Percentiles rank a stretch among this genome's conserved stretches.
phyloP scores from a whole-genome alignment of 2,797 vertebrate genomes.

The Distichodus sexfasciatus region DNA sequence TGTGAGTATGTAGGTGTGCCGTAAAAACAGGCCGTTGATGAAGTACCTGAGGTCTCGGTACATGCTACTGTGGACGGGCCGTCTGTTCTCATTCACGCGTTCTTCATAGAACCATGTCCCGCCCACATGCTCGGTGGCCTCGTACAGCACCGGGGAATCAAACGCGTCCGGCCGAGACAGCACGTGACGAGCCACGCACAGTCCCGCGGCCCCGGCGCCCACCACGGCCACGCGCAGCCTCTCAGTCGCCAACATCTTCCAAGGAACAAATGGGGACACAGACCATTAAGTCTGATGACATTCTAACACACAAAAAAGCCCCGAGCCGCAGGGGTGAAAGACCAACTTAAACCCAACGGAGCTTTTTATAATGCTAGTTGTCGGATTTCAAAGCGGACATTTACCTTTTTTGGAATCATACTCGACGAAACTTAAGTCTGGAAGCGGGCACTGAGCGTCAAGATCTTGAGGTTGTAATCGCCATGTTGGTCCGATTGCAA shows the following conservation, averaged over 20 bases:
- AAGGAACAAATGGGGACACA: not conserved
- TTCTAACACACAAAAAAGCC: not conserved
- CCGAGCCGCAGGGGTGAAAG: not conserved
- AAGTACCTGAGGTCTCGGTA: conserved; percentile 75
- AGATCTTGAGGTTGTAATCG: not conserved
- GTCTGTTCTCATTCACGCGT: conserved; percentile 38
- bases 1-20: no score
- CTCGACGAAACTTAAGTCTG: no score
- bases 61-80: conserved; percentile 75
- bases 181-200: conserved; percentile 75
- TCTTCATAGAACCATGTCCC: conserved; percentile 82
- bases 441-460: no score
- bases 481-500: conserved; percentile 9
- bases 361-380: not conserved
- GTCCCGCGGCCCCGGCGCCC: conserved; percentile 74
- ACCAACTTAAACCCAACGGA: not conserved
- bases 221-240: conserved; percentile 71
- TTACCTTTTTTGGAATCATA: not conserved
- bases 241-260: conserved; percentile 34
- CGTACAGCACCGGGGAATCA: conserved; percentile 71
- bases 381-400: not conserved
- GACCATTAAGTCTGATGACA: not conserved
- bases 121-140: conserved; percentile 62
- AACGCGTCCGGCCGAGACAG: conserved; percentile 62
- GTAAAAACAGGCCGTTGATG: no score